phyloP scores from a whole-genome alignment of 2,888 invertebrate genomes.

The Gandaritis pyraliata region DNA sequence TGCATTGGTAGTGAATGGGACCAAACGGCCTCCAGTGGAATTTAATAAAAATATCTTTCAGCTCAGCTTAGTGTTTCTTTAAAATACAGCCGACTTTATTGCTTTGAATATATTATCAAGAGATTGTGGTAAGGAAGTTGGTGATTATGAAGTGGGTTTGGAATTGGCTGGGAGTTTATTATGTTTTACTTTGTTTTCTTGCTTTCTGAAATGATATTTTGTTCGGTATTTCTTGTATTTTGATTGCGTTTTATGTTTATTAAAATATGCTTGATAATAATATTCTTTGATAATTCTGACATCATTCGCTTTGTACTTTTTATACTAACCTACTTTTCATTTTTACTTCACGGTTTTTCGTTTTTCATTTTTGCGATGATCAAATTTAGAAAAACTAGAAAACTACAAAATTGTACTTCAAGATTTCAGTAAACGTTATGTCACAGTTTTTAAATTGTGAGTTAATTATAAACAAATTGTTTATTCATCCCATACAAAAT shows the following conservation, averaged over 20 bases:
- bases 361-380: too few relatives aligned
- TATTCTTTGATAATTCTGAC: neutral
- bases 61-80: conserved; percentile 66
- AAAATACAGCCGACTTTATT: conserved; percentile 62
- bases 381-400: too few relatives aligned
- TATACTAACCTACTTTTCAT: too few relatives aligned
- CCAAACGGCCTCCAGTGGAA: conserved; percentile 75
- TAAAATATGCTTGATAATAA: neutral
- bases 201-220: conserved; percentile 3
- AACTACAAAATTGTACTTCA: too few relatives aligned
- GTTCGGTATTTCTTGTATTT: neutral
- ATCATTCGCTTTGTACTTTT: too few relatives aligned
- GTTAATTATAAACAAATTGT: conserved; percentile 31
- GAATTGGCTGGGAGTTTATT: conserved; percentile 30
- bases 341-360: too few relatives aligned
- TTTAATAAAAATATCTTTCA: conserved; percentile 82
- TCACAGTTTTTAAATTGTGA: too few relatives aligned
- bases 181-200: conserved; percentile 10
- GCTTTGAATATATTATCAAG: conserved; percentile 52
- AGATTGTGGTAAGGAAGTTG: conserved; percentile 33
- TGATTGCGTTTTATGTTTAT: conserved; percentile 5
- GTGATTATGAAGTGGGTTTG: conserved; percentile 24
- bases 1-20: conserved; percentile 75
- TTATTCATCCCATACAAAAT: conserved; percentile 53
- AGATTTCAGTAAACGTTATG: too few relatives aligned